Conservation (phyloP, 2,888 invertebrate genomes). For the Resseliella maxima region DNA sequence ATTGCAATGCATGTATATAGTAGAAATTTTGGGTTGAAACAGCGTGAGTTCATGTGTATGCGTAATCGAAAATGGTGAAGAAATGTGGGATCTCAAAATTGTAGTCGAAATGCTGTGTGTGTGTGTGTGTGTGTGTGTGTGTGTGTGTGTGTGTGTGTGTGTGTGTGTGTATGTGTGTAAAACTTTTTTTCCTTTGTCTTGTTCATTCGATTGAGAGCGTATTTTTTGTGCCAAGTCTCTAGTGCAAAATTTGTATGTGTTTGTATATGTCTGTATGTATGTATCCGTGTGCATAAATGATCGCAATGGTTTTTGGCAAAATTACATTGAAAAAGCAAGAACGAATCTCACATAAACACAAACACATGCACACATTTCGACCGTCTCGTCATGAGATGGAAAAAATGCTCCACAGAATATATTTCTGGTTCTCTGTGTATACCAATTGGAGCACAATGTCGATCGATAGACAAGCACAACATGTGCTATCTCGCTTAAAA, state of each 20-base stretch:
- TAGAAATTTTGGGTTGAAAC: not conserved
- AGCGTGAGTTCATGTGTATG: not conserved
- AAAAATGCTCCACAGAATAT: not conserved
- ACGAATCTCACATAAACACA: not conserved
- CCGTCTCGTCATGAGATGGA: conserved; percentile 17
- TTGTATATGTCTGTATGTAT: not conserved
- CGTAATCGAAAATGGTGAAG: not conserved
- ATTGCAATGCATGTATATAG: not conserved
- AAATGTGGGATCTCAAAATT: conserved; percentile 35
- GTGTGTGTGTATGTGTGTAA: too few relatives aligned
- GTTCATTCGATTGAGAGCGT: not conserved
- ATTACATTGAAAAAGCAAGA: not conserved
- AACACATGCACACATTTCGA: not conserved
- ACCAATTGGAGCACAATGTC: conserved; percentile 41
- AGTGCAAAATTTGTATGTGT: not conserved
- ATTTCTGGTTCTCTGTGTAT: conserved; percentile 25
- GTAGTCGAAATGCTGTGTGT: too few relatives aligned
- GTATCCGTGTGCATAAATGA: not conserved
- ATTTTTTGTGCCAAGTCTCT: not conserved
- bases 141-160: too few relatives aligned
- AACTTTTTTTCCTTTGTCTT: too few relatives aligned
- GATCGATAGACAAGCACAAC: conserved; percentile 55
- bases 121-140: too few relatives aligned
- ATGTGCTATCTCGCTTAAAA: conserved; percentile 49
- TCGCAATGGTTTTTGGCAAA: conserved; percentile 2